Conservation (phyloP, 2,888 invertebrate species). For the Blastobasis adustella region DNA sequence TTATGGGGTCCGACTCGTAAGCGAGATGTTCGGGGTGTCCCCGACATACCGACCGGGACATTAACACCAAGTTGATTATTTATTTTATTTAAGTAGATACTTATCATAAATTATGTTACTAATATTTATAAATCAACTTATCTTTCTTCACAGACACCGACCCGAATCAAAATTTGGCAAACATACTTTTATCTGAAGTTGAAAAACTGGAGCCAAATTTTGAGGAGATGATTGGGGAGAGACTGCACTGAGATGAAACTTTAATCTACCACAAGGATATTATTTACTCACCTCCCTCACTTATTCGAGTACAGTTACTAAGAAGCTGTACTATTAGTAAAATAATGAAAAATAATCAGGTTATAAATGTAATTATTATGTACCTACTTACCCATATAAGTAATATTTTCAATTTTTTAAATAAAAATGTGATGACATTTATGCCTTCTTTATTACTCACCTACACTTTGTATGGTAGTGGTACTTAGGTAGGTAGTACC, state of each 20-base stretch:
- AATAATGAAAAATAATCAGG: too few species aligned
- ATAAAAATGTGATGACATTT: too few species aligned
- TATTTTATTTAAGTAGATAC: not conserved
- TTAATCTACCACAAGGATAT: too few species aligned
- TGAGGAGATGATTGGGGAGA: conserved; percentile 25
- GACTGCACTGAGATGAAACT: not conserved
- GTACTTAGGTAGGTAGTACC: too few species aligned
- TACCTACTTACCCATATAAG: too few species aligned
- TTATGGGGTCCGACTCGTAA: not conserved
- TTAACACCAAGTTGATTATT: not conserved
- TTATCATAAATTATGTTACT: not conserved
- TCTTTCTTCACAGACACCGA: conserved; percentile 38
- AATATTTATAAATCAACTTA: not conserved
- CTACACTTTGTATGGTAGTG: too few species aligned
- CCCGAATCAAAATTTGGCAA: conserved; percentile 51
- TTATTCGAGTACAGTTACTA: too few species aligned
- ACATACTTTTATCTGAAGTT: conserved; percentile 52
- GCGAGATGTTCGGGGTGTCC: not conserved
- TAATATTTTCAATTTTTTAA: too few species aligned
- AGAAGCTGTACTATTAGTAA: too few species aligned
- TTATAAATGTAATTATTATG: too few species aligned
- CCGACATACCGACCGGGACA: not conserved
- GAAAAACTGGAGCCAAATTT: conserved; percentile 41
- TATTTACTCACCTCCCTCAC: too few species aligned
- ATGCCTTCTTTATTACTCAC: too few species aligned